Evolutionary conservation across 1,140 invertebrate species (phyloP), one percentile per base, ranked within the genome.

Genomic region (Caenorhabditis latens): DNA sequence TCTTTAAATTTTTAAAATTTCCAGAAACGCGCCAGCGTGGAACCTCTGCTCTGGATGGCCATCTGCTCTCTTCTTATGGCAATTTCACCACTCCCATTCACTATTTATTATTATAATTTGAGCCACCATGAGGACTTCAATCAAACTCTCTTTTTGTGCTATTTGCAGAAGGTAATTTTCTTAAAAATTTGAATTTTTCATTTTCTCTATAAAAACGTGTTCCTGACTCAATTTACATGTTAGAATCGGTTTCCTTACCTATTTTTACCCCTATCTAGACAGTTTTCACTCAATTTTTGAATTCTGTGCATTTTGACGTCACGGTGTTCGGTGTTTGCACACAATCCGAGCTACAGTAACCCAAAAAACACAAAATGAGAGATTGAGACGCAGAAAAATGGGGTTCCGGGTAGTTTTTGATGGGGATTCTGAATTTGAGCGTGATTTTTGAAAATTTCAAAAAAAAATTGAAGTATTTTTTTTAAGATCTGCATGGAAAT

Each of bases 21-120:
- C 19, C 86, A 89, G 88, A 89, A 71, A 83, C 67, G 86, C 21
- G 84, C 86, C n/a, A 79, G 88, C 19, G 65, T 89, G 16, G 88
- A 89, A n/a, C 88, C 88, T n/a, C 84, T 89, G 1, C 86, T 89
- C 24, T 87, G 84, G 71, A 89, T 89, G 88, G 88, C 86, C 19
- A 84, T 89, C 6, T 85, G 65, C 79, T 89, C 88, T 5, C n/a
- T 89, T 2, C 90, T 75, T 32, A 87, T 87, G 83, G 86, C 86
- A 19, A 83, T 89, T 55, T 87, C 87, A 19, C 88, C 88, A 14
- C 86, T 89, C 24, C 88, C 88, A 61, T 89, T 85, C 53, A 89
- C 88, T 2, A 58, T 89, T 19, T 89, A 87, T 67, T 89, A 89
- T 48, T 89, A 89, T 71, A 89, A 84, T 63, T 50, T 89, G 21